Evolutionary conservation across 2,113 vertebrate genomes (phyloP).

Genomic region (Nymphicus hollandicus): DNA sequence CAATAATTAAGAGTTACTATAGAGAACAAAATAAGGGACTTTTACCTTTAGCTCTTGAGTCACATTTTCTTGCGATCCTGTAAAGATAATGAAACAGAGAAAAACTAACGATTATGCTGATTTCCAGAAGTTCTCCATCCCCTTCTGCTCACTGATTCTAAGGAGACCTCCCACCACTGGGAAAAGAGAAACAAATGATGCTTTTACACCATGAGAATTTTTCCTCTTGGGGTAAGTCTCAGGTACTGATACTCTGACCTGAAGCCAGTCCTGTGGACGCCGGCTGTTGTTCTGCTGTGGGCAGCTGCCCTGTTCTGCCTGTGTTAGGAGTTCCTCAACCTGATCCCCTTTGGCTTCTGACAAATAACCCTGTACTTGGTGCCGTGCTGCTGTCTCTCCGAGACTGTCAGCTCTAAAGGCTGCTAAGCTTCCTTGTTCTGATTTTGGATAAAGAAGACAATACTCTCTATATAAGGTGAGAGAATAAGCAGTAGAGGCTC

Average conservation of each 20-base stretch:
- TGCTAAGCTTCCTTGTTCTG: background rate
- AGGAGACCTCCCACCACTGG: background rate
- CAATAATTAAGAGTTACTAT: background rate
- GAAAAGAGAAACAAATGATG: background rate
- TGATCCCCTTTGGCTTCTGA: background rate
- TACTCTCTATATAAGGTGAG: background rate
- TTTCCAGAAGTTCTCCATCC: background rate
- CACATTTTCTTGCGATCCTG: slow-evolving; percentile 50
- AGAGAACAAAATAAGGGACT: background rate
- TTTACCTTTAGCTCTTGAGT: slow-evolving; percentile 67
- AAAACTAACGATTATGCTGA: background rate
- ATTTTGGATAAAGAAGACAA: background rate
- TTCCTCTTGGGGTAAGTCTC: background rate
- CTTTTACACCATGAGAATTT: background rate
- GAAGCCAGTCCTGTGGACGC: background rate
- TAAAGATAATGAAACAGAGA: slow-evolving; percentile 26
- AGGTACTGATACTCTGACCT: background rate
- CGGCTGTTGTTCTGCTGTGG: background rate
- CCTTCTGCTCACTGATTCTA: background rate
- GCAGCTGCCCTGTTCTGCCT: background rate
- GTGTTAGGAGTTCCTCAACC: background rate
- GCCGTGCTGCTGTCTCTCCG: background rate
- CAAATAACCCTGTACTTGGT: background rate
- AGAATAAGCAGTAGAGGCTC: background rate
- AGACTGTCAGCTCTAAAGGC: background rate